Evolutionary conservation across 2,888 invertebrate species (phyloP).

Genomic region (Ptilodon capucinus): DNA sequence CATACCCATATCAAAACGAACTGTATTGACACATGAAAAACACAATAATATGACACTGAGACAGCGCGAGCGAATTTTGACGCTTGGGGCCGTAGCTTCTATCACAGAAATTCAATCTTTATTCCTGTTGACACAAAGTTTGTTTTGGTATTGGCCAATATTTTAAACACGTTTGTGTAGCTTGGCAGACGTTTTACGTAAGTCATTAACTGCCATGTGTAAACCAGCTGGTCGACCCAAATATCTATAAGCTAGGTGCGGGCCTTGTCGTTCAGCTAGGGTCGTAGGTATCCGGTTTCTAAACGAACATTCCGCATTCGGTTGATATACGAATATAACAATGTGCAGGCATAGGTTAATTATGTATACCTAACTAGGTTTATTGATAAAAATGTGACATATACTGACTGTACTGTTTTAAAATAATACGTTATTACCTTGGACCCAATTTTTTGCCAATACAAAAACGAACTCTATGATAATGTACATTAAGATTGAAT

Average conservation of each 20-base stretch:
- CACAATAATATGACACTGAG: too few relatives aligned
- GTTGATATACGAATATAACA: background rate
- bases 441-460: too few relatives aligned
- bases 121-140: too few relatives aligned
- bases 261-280: background rate
- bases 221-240: constrained; percentile 56
- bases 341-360: background rate
- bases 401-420: background rate
- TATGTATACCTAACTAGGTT: background rate
- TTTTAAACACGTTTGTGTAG: background rate
- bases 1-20: too few relatives aligned
- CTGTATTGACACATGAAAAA: too few relatives aligned
- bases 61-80: too few relatives aligned
- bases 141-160: too few relatives aligned
- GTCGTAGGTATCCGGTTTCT: background rate
- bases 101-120: too few relatives aligned
- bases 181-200: constrained; percentile 34
- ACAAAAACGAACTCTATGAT: too few relatives aligned
- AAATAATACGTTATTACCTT: too few relatives aligned
- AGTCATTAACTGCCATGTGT: constrained; percentile 46
- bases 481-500: too few relatives aligned
- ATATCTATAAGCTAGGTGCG: constrained; percentile 31
- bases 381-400: background rate
- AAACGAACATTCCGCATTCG: background rate
- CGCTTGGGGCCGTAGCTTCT: too few relatives aligned